A percentile compares a stretch with the other conserved stretches of the same genome.
Evolutionary conservation across 2,888 invertebrate species (phyloP).

Genomic region (Dryomyza anilis): DNA sequence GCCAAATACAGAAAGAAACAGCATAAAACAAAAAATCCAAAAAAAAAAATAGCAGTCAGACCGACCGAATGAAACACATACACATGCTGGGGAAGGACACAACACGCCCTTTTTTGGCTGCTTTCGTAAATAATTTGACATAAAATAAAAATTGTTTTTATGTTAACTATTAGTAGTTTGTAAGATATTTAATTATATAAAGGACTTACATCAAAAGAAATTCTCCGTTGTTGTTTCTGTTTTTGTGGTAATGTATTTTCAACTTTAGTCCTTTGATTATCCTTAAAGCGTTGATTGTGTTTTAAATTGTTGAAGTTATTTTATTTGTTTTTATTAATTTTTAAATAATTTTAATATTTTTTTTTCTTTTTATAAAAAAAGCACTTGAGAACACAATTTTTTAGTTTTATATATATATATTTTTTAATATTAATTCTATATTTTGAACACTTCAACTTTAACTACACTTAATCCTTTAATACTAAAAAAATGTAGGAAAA

Average conservation of each 20-base stretch:
- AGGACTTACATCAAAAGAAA: slow-evolving; percentile 15
- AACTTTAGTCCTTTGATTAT: not conserved
- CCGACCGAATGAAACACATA: slow-evolving; percentile 16
- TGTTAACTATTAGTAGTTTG: too few relatives aligned
- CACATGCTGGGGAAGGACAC: slow-evolving; percentile 29
- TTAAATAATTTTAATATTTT: not conserved
- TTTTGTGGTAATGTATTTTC: not conserved
- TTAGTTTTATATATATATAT: too few relatives aligned
- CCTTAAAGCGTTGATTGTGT: not conserved
- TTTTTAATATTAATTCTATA: too few relatives aligned
- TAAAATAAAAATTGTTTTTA: slow-evolving; percentile 7
- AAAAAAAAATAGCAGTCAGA: too few relatives aligned
- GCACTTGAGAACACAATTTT: slow-evolving; percentile 16
- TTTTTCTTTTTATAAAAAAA: slow-evolving; percentile 14
- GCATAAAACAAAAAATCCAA: not conserved
- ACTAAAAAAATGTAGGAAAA: not conserved
- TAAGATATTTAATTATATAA: too few relatives aligned
- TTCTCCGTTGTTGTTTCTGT: not conserved
- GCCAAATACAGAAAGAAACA: not conserved
- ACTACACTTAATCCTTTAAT: not conserved
- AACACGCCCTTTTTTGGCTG: slow-evolving; percentile 35
- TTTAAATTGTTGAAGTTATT: not conserved
- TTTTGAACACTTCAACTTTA: too few relatives aligned
- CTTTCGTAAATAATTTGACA: slow-evolving; percentile 16
- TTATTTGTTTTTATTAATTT: not conserved